Base-by-base conservation (phyloP, 2,113 vertebrate species). In the Alethe castanea region DNA sequence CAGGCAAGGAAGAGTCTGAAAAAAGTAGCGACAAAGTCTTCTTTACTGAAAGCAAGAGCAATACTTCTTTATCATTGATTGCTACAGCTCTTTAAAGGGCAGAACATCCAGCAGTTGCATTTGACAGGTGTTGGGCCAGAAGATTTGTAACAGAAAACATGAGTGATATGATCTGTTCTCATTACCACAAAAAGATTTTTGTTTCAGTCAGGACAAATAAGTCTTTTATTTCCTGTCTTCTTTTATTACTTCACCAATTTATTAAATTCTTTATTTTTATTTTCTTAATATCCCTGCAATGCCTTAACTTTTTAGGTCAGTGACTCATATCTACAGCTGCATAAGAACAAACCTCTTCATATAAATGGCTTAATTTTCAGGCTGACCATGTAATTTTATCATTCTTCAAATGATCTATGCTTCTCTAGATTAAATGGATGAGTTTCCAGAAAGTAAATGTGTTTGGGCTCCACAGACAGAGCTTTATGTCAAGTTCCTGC, bases 331-430 rank as follows among this genome's bases (percentile, higher is more conserved):
- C 19, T 93, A 62, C 33, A 62, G 33, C 87, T 80, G 47, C 64
- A 81, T 22, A 83, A 80, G 59, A 93, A 25, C 64, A 96, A 94
- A 70, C 18, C 8, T 54, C 16, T 91, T 81, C 82, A 86, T 52
- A 70, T 82, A 90, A 92, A 90, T 77, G 79, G 42, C 71, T 81
- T 94, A 47, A 91, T 96, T 94, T 88, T 91, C 90, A 93, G 88
- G 56, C 66, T 91, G 91, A 82, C 72, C 67, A 44, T 90, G 79
- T 70, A 88, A 77, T 82, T 86, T 92, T 91, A 84, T 81, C 36
- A 23, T 92, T 96, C 60, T 89, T 94, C 76, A 90, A 95, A 95
- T 83, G 44, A 83, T 77, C 69, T 66, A 33, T 62, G 24, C 44
- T 88, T 42, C 56, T 94, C 23, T 70, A 82, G 67, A 81, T 88